Evolutionary conservation across 2,797 vertebrate genomes (phyloP).

Genomic region (Tokudaia tokunoshimensis): DNA sequence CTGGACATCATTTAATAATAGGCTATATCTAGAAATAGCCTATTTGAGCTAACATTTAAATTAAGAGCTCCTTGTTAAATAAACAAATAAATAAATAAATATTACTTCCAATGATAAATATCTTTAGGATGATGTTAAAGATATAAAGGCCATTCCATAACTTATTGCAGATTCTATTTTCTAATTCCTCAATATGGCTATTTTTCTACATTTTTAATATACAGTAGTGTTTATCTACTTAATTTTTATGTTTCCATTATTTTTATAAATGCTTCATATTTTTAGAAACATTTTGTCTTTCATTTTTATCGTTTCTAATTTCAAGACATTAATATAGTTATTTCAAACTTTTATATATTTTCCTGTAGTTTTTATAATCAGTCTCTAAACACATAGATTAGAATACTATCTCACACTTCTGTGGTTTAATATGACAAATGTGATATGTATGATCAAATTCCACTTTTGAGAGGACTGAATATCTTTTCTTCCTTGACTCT

Average conservation of each 20-base stretch:
- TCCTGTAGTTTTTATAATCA: neutral
- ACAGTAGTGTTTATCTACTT: neutral
- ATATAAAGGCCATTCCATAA: neutral
- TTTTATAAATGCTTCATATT: neutral
- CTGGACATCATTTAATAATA: neutral
- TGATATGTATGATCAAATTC: neutral
- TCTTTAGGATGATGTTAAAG: neutral
- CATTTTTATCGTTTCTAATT: neutral
- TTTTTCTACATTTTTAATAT: neutral
- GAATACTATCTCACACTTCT: neutral
- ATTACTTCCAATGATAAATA: neutral
- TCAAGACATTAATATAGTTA: neutral
- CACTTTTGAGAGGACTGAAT: neutral
- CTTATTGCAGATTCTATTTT: neutral
- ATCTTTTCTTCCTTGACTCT: neutral
- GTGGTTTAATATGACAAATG: neutral
- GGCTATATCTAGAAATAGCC: neutral
- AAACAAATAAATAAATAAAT: neutral
- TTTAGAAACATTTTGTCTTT: neutral
- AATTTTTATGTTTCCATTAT: neutral
- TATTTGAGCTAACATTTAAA: neutral
- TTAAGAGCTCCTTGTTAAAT: neutral
- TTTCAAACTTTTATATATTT: neutral
- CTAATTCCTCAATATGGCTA: neutral
- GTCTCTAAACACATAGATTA: neutral